Conservation (phyloP, 2,888 invertebrate genomes). For the Nineta flava region DNA sequence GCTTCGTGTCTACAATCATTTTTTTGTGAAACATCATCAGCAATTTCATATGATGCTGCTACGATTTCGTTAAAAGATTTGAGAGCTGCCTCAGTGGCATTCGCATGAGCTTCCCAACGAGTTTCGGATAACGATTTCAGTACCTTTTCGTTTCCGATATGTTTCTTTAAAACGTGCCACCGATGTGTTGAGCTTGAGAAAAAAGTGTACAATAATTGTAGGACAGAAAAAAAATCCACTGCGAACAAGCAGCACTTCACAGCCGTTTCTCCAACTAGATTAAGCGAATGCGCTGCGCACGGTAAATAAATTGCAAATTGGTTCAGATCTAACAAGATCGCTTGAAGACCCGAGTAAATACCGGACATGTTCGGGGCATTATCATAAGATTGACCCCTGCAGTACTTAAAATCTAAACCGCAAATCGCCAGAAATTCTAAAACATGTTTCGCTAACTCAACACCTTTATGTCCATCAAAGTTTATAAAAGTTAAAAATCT, state of each 20-base stretch:
- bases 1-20: slow-evolving; percentile 6
- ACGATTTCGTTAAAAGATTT: slow-evolving; percentile 3
- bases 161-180: slow-evolving; percentile 13
- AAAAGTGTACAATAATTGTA: slow-evolving; percentile 14
- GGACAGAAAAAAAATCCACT: slow-evolving; percentile 13
- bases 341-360: not conserved
- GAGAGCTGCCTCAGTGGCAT: no score
- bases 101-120: slow-evolving; percentile 19
- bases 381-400: not conserved
- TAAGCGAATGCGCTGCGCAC: slow-evolving; percentile 14
- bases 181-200: slow-evolving; percentile 13
- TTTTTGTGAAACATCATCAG: slow-evolving; percentile 3
- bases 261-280: slow-evolving; percentile 13
- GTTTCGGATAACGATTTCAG: slow-evolving; percentile 17
- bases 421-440: not conserved
- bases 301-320: slow-evolving; percentile 12
- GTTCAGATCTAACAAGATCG: not conserved
- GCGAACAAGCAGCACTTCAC: slow-evolving; percentile 13
- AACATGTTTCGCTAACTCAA: not conserved
- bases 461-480: not conserved
- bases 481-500: slow-evolving; percentile 3
- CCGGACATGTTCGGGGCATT: not conserved
- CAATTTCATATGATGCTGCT: no score
- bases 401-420: not conserved
- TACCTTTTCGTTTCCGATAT: slow-evolving; percentile 13